phyloP scores from a whole-genome alignment of 2,797 vertebrate genomes.

The Betta splendens region DNA sequence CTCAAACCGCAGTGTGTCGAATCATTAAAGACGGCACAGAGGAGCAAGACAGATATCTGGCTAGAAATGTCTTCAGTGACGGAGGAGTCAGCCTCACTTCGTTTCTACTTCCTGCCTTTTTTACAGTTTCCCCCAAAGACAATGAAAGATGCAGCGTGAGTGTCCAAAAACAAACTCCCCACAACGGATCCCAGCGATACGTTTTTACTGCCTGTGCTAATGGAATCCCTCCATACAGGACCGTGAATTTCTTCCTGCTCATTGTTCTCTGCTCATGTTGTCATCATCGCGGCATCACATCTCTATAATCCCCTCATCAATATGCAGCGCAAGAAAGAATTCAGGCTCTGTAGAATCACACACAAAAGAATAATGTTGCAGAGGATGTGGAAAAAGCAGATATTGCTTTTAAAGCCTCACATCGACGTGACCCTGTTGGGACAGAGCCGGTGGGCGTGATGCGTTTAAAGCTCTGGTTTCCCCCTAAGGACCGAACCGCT shows the following conservation, averaged over 20 bases:
- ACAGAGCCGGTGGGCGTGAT: not conserved
- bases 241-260: conserved; percentile 5
- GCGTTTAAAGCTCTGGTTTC: too few species aligned
- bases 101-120: not conserved
- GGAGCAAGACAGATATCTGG: not conserved
- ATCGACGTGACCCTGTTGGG: not conserved
- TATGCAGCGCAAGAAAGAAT: conserved; percentile 12
- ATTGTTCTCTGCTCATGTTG: conserved; percentile 1
- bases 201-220: too few species aligned
- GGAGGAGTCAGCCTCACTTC: too few species aligned
- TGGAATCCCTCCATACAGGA: too few species aligned
- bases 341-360: not conserved
- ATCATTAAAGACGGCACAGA: not conserved
- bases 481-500: not conserved
- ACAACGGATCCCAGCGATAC: too few species aligned
- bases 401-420: not conserved
- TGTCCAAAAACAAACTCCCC: too few species aligned
- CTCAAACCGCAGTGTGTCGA: not conserved
- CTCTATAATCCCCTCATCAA: conserved; percentile 21
- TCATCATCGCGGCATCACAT: not conserved
- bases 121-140: not conserved
- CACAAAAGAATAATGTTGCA: not conserved
- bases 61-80: not conserved
- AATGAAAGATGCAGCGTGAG: not conserved
- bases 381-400: not conserved